These are phyloP conservation scores for Ophonus ardosiacus DNA, from an alignment of 2,888 invertebrate genomes.

Conservation along the genomic window DNA sequence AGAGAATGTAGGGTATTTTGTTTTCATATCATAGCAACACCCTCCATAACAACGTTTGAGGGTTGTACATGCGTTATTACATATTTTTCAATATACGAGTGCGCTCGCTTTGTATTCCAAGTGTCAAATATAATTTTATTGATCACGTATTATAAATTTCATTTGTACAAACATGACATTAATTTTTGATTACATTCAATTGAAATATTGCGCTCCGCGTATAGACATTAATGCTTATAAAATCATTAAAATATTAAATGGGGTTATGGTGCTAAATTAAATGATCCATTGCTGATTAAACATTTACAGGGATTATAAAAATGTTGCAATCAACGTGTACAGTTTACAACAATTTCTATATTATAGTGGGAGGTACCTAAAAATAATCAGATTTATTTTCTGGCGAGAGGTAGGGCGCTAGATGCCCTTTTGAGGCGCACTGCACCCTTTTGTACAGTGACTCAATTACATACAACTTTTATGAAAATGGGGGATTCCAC, in stretches of 20 bases:
- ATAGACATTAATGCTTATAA: not conserved
- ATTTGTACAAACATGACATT: not conserved
- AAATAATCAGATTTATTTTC: too few species aligned
- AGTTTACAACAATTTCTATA: too few species aligned
- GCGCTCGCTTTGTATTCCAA: not conserved
- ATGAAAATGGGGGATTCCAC: too few species aligned
- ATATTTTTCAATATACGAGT: constrained; percentile 22
- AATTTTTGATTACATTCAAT: constrained; percentile 6
- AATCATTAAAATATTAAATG: not conserved
- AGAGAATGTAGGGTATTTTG: not conserved
- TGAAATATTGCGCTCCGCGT: not conserved
- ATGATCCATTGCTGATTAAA: not conserved
- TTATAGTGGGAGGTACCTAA: too few species aligned
- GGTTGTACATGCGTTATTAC: not conserved
- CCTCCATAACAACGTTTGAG: constrained; percentile 30
- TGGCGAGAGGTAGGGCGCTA: too few species aligned
- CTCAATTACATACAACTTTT: too few species aligned
- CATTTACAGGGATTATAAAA: not conserved
- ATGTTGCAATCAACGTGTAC: too few species aligned
- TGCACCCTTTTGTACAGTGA: too few species aligned
- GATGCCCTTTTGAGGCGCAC: too few species aligned
- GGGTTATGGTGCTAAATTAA: not conserved
- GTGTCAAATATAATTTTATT: constrained; percentile 24
- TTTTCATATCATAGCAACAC: constrained; percentile 19
- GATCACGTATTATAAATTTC: constrained; percentile 12